phyloP scores from a whole-genome alignment of 2,797 vertebrate genomes.

The Hippopotamyrus pictus region DNA sequence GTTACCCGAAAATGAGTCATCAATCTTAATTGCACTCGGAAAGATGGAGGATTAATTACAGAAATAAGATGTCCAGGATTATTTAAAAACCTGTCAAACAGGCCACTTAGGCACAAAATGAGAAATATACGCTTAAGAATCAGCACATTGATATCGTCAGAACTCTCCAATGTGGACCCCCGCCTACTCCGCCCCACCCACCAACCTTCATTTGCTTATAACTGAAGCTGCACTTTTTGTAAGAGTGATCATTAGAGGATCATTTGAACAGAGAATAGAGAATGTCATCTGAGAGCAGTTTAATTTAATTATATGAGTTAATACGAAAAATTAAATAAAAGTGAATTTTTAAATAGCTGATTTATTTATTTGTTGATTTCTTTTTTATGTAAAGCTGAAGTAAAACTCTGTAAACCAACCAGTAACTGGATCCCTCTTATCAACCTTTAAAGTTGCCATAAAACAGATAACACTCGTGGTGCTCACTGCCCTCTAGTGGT shows the following conservation, averaged over 20 bases:
- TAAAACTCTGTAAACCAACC: background rate
- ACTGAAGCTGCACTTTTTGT: background rate
- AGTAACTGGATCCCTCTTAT: background rate
- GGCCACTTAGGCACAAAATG: background rate
- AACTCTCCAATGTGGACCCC: background rate
- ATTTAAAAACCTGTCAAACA: background rate
- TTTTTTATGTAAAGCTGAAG: background rate
- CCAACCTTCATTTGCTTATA: background rate
- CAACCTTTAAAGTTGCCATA: no score
- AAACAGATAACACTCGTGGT: constrained; percentile 6
- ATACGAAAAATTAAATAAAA: background rate
- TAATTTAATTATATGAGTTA: background rate
- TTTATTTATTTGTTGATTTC: background rate
- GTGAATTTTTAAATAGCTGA: background rate
- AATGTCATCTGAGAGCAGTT: background rate
- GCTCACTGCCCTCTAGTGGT: constrained; percentile 28
- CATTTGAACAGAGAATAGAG: background rate
- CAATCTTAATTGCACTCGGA: background rate
- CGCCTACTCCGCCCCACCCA: background rate
- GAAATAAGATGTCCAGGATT: background rate
- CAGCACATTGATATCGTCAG: background rate
- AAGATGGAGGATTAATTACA: background rate
- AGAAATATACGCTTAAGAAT: background rate
- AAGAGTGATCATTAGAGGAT: background rate
- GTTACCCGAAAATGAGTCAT: background rate